phyloP scores from a whole-genome alignment of 2,797 vertebrate genomes.

The Platyrinchus mystaceus region DNA sequence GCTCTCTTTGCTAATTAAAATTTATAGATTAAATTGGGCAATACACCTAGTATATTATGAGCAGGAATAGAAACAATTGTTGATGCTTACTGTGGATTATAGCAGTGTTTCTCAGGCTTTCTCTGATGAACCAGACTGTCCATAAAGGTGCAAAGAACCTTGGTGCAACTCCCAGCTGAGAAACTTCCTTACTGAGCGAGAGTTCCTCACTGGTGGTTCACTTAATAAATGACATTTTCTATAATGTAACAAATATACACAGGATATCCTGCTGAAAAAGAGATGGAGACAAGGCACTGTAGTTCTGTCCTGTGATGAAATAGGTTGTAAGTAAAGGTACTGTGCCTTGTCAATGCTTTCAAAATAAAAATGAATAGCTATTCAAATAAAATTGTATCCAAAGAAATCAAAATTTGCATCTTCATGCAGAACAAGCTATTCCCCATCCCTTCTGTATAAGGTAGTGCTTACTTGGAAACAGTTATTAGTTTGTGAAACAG shows the following conservation, averaged over 20 bases:
- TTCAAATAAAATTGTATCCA: not conserved
- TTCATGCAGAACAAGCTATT: not conserved
- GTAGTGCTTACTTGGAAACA: not conserved
- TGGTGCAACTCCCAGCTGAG: not conserved
- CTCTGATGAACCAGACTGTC: not conserved
- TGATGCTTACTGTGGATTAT: not conserved
- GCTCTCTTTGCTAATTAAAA: not conserved
- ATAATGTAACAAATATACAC: not conserved
- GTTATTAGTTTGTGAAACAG: not conserved
- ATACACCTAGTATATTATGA: not conserved
- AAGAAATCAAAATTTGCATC: not conserved
- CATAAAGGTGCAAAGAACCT: not conserved
- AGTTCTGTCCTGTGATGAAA: not conserved
- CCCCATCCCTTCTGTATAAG: not conserved
- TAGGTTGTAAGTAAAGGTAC: not conserved
- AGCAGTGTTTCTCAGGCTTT: not conserved
- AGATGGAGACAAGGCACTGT: not conserved
- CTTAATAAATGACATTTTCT: too few species aligned
- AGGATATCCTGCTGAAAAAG: not conserved
- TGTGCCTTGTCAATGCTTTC: not conserved
- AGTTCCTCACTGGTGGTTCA: not conserved
- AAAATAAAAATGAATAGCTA: not conserved
- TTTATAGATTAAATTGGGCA: not conserved
- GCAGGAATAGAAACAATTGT: not conserved
- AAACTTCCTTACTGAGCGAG: not conserved